These are phyloP conservation scores for Chesias legatella DNA, from an alignment of 2,888 invertebrate genomes.

Conservation along the genomic window DNA sequence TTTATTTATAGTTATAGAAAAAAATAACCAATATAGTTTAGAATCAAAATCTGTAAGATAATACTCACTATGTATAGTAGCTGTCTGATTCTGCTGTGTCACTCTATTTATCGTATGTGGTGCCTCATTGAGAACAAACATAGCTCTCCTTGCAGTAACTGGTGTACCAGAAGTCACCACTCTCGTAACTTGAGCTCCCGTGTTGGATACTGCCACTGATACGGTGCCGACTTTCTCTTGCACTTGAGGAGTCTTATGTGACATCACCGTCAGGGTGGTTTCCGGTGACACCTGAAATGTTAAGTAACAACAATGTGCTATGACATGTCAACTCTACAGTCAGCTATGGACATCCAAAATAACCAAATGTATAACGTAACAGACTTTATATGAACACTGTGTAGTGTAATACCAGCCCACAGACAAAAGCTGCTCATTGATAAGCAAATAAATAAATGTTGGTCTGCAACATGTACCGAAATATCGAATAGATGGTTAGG, in stretches of 20 bases:
- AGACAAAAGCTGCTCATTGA: no score
- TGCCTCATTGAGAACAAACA: conserved; percentile 75
- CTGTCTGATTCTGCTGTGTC: conserved; percentile 72
- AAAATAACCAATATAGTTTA: no score
- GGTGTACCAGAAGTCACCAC: conserved; percentile 67
- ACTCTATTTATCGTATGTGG: conserved; percentile 68
- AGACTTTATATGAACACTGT: no score
- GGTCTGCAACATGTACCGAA: no score
- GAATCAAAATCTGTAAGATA: conserved; percentile 1
- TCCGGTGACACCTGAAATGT: conserved; percentile 70
- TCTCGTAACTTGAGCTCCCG: conserved; percentile 67
- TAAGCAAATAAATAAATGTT: no score
- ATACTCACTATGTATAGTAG: conserved; percentile 72
- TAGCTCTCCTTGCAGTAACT: conserved; percentile 57
- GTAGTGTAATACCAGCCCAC: no score
- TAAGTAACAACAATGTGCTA: no score
- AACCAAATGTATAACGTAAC: no score
- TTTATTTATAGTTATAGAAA: no score
- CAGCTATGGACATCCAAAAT: no score
- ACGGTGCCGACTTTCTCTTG: conserved; percentile 74
- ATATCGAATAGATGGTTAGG: no score
- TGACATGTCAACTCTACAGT: no score
- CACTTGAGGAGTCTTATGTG: conserved; percentile 73
- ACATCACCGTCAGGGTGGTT: conserved; percentile 75
- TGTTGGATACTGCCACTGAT: conserved; percentile 64